Conservation (phyloP, 1,140 invertebrate species). For the Metopolophium dirhodum region DNA sequence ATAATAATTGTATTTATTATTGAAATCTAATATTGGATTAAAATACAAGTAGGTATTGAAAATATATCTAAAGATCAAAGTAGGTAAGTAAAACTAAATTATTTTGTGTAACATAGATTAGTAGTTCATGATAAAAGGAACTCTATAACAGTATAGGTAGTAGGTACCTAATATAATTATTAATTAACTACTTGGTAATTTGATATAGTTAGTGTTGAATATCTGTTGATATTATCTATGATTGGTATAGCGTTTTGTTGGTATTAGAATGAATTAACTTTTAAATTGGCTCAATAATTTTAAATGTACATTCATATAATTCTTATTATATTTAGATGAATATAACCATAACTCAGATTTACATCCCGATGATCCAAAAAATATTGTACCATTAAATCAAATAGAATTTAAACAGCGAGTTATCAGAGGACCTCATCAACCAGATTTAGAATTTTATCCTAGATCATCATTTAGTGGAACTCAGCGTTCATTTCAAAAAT, state of each 20-base stretch:
- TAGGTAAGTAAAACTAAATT: background rate
- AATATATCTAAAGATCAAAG: too few species aligned
- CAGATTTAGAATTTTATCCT: background rate
- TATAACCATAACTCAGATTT: background rate
- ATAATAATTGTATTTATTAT: too few species aligned
- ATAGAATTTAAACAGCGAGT: background rate
- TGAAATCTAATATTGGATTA: too few species aligned
- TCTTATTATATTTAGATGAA: conserved; percentile 26
- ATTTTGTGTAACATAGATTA: background rate
- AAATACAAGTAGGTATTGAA: too few species aligned
- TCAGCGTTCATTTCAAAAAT: background rate
- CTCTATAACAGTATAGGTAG: too few species aligned
- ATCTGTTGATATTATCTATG: conserved; percentile 1
- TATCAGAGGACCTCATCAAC: background rate
- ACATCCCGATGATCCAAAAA: conserved; percentile 23
- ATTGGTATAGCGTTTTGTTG: background rate
- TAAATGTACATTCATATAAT: background rate
- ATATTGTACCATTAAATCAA: background rate
- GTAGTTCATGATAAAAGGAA: background rate
- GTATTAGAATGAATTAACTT: too few species aligned
- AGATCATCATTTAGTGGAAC: background rate
- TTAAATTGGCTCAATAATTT: background rate
- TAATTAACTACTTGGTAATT: background rate
- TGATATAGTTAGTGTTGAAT: background rate
- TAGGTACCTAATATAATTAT: too few species aligned